A percentile compares a stretch with the other conserved stretches of the same genome.
Conservation (phyloP, 2,113 vertebrate species). For the Fukomys damarensis region DNA sequence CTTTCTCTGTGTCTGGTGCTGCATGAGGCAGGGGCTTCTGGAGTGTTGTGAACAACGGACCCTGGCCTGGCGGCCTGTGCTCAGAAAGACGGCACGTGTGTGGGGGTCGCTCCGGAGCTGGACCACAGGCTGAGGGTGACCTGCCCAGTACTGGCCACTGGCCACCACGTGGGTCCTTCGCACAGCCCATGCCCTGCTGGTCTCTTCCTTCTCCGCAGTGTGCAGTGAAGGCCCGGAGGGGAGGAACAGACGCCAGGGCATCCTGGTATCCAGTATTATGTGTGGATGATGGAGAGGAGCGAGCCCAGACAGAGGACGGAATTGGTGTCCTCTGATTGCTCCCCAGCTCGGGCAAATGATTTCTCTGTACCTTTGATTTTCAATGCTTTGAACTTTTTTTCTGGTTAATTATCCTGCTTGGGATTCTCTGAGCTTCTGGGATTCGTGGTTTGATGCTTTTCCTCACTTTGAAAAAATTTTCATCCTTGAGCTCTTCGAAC, state of each 20-base stretch:
- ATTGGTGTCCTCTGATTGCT: not conserved
- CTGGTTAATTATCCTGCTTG: not conserved
- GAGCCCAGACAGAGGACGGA: not conserved
- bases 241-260: not conserved
- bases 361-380: not conserved
- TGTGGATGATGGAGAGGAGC: not conserved
- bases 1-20: not conserved
- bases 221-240: not conserved
- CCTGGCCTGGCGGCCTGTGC: not conserved
- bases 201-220: not conserved
- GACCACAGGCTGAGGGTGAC: not conserved
- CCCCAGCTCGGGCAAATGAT: not conserved
- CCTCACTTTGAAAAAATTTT: not conserved
- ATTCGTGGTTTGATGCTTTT: not conserved
- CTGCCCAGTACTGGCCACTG: not conserved
- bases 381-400: not conserved
- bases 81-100: not conserved
- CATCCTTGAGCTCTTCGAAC: not conserved
- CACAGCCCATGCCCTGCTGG: not conserved
- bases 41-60: not conserved
- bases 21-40: fast-evolving
- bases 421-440: not conserved
- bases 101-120: not conserved
- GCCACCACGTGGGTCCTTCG: not conserved
- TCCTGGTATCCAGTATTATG: not conserved